Evolutionary conservation across 2,888 invertebrate genomes (phyloP).

Genomic region (Limnephilus lunatus): DNA sequence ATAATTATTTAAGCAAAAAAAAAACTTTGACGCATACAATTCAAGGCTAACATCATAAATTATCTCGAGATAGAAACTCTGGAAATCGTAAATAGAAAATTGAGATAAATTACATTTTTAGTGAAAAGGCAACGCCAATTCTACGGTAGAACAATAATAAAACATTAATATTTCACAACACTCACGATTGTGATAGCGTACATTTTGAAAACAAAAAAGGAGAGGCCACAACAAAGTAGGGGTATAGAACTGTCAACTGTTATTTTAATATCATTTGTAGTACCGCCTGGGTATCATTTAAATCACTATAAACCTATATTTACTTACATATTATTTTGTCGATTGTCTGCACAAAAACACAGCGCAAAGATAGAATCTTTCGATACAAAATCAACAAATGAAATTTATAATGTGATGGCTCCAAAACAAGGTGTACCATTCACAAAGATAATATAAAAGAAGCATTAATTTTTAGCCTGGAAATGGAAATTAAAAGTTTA

Average conservation of each 20-base stretch:
- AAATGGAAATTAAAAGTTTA: neutral
- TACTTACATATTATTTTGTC: conserved; percentile 36
- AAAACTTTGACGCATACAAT: neutral
- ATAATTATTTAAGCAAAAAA: neutral
- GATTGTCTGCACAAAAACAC: neutral
- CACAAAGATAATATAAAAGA: conserved; percentile 17
- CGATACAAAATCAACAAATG: conserved; percentile 26
- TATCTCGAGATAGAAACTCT: neutral
- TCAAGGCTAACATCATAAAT: neutral
- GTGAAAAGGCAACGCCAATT: neutral
- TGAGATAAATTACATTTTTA: neutral
- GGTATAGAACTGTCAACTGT: neutral
- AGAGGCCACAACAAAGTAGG: conserved; percentile 33
- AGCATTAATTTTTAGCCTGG: conserved; percentile 16
- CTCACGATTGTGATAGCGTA: neutral
- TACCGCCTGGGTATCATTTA: neutral
- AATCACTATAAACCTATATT: neutral
- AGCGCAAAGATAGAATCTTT: neutral
- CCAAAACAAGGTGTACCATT: conserved; percentile 36
- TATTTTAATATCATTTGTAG: neutral
- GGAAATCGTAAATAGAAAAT: neutral
- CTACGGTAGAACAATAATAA: neutral
- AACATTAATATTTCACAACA: neutral
- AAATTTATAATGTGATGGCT: conserved; percentile 15
- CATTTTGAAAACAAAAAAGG: conserved; percentile 46